Conservation (phyloP, 2,797 vertebrate genomes). For the Rhodeus uyekii region DNA sequence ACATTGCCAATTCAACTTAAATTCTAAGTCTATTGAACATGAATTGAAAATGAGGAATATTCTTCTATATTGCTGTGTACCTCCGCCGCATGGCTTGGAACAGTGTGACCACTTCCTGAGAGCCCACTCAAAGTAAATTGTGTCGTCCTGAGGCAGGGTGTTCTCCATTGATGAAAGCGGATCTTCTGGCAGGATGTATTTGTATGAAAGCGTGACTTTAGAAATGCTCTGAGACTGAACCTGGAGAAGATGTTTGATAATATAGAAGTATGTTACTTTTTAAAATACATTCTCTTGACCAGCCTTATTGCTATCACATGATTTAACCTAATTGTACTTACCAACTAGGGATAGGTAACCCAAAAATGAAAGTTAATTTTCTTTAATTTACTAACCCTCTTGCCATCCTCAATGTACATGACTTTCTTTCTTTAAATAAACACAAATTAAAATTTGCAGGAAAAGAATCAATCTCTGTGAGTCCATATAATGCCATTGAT, state of each 20-base stretch:
- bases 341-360: not conserved
- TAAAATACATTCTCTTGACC: not conserved
- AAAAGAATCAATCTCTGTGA: not conserved
- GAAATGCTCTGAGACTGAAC: slow-evolving; percentile 81
- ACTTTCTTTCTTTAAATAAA: not conserved
- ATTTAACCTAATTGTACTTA: not conserved
- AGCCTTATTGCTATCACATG: not conserved
- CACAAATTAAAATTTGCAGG: not conserved
- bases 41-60: not conserved
- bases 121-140: slow-evolving; percentile 89
- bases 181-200: slow-evolving; percentile 92
- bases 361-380: not conserved
- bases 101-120: slow-evolving; percentile 96
- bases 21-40: not conserved
- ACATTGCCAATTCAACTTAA: not conserved
- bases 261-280: not conserved
- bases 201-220: slow-evolving; percentile 93
- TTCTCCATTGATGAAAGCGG: slow-evolving; percentile 84
- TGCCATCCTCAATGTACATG: not conserved
- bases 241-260: slow-evolving; percentile 64
- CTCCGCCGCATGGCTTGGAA: slow-evolving; percentile 94
- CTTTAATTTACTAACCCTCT: not conserved
- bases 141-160: slow-evolving; percentile 89
- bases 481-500: not conserved
- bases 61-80: slow-evolving; percentile 64